Evolutionary conservation across 2,888 invertebrate species (phyloP).

Genomic region (Ptychoptera albimana): DNA sequence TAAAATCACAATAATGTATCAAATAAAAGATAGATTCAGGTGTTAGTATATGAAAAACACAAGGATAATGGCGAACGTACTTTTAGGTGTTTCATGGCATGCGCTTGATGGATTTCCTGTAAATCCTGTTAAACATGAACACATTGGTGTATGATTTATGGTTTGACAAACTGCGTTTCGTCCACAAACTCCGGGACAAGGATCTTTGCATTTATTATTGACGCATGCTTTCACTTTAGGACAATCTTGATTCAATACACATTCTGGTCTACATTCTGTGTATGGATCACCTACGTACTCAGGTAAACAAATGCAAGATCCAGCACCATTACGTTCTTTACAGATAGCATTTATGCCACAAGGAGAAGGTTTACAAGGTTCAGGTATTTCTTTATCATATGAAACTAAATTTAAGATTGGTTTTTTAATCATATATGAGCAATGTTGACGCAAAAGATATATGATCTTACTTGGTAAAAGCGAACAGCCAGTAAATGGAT

Average conservation of each 20-base stretch:
- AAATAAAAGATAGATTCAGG: background rate
- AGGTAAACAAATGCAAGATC: constrained; percentile 64
- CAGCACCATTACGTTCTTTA: constrained; percentile 65
- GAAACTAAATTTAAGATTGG: constrained; percentile 20
- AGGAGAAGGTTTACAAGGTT: constrained; percentile 73
- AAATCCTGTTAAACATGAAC: constrained; percentile 60
- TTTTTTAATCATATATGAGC: constrained; percentile 30
- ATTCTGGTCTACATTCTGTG: constrained; percentile 70
- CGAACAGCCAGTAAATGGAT: constrained; percentile 67
- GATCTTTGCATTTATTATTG: constrained; percentile 72
- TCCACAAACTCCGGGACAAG: constrained; percentile 71
- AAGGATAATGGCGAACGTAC: constrained; percentile 25
- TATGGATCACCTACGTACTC: constrained; percentile 81
- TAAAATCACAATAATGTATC: constrained; percentile 9
- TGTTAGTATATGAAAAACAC: background rate
- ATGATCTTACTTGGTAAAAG: constrained; percentile 35
- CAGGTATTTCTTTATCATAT: constrained; percentile 43
- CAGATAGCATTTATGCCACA: constrained; percentile 77
- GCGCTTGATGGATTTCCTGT: constrained; percentile 57
- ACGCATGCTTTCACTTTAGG: constrained; percentile 58
- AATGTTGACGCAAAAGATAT: too few species aligned
- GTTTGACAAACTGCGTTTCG: constrained; percentile 64
- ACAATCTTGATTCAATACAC: constrained; percentile 71
- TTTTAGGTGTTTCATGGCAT: constrained; percentile 37
- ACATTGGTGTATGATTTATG: constrained; percentile 67